Base-by-base conservation (phyloP, 2,797 vertebrate genomes). In the Trichosurus vulpecula region DNA sequence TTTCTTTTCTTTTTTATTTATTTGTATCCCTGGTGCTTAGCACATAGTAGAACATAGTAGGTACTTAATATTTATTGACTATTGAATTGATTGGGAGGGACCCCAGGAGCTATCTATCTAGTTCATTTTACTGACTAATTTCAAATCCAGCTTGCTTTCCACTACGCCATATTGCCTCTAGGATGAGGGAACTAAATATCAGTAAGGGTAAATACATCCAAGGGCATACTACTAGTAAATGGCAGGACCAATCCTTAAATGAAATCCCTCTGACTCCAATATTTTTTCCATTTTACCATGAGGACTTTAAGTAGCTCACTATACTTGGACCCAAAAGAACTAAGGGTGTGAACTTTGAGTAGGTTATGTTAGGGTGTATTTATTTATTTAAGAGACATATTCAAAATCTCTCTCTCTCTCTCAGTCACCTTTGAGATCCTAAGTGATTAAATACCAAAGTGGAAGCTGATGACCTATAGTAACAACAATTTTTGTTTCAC, bases 291-390 rank as follows among this genome's bases (percentile, higher is more conserved):
- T 47, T 47, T 27, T 27, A 27, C 47, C 74, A 27, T 47, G n/a
- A 41, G 6, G 16, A n/a, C 16, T 22, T 81, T 47, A 25, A 41
- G 2, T 2, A 27, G 14, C 6, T 90, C 90, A 53, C 35, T 52
- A n/a, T 2, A 5, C 13, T 16, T 8, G 22, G 14, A 5, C 91
- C 90, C 91, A n/a, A 97, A 96, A 95, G 8, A 93, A 94, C 11
- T 55, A 93, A 91, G 87, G 41, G 30, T 96, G 47, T 81, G 92
- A 91, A 90, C 94, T 93, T 93, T 52, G 90, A 90, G 52, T 54
- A 90, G 90, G 14, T 54, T 35, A 54, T 31, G 13, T 54, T 5
- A n/a, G 66, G 87, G 35, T 47, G 22, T 55, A n/a, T 92, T 93
- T 94, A 89, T 54, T 54, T 54, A 54, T 54, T 52, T 52, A 93